Evolutionary conservation across 1,140 invertebrate species (phyloP), one percentile per base, ranked within the genome.

Genomic region (Heliconius hermathena): DNA sequence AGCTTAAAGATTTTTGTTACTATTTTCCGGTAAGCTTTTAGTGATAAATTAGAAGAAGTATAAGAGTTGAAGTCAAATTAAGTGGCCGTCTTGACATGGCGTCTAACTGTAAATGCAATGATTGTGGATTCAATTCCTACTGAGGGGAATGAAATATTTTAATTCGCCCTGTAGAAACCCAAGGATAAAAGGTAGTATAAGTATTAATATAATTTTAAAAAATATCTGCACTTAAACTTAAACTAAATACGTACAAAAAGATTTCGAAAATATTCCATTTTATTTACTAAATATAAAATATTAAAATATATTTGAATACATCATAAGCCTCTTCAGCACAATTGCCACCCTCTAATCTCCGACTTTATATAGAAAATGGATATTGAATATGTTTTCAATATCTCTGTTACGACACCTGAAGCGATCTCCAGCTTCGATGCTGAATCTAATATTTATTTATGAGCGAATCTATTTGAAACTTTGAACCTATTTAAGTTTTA

Each of bases 391-490:
- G 60, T 66, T 66, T 26, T 29, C 60, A 66, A 66, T 66, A 66
- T 26, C 60, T 66, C 26, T 66, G 60, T 66, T 66, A 26, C 60
- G 60, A 66, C 60, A 66, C 60, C 60, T 66, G 60, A 22, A 66
- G 22, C 60, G 60, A 29, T 66, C 60, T 66, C 57, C 60, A 11
- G 60, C 60, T 26, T 26, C 57, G 57, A 66, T 26, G 22, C 60
- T 8, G 60, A 66, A 66, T 66, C 60, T 66, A 66, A 66, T 66
- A 66, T 66, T 66, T 66, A 66, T 66, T 66, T 66, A 66, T 66
- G 60, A 66, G 60, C 11, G 60, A 66, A 29, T 66, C 60, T 66
- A 29, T 66, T 66, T 22, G 60, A 66, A 66, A 66, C 60, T 66
- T 66, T 66, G 26, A 66, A 66, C 60, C 60, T 66, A 66, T 66